These are phyloP conservation scores for Planococcus citri DNA, from an alignment of 1,140 invertebrate genomes.

Conservation along the genomic window DNA sequence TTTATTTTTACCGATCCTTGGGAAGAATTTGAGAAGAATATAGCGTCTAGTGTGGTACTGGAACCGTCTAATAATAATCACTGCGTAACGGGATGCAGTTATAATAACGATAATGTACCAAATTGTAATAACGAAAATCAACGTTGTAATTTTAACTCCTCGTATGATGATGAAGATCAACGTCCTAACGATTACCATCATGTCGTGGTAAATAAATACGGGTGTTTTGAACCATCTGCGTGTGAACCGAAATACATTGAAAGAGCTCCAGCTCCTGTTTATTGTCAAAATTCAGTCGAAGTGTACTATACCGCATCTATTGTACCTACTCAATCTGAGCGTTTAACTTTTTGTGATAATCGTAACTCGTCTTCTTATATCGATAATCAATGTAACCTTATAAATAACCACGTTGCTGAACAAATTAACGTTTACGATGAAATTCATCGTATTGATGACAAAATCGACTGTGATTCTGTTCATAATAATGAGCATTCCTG, in stretches of 20 bases:
- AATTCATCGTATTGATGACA: neutral
- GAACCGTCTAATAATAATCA: neutral
- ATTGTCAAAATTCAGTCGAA: neutral
- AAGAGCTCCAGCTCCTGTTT: neutral
- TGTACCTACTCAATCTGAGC: neutral
- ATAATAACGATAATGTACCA: neutral
- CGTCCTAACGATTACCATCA: neutral
- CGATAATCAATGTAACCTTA: neutral
- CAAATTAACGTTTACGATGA: neutral
- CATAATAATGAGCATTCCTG: neutral
- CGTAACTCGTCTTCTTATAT: neutral
- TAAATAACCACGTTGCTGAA: neutral
- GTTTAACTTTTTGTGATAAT: neutral
- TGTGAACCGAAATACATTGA: neutral
- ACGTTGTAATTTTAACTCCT: neutral
- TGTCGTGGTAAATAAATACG: neutral
- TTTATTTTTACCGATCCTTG: conserved; percentile 37
- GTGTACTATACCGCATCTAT: neutral
- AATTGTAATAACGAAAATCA: conserved; percentile 9
- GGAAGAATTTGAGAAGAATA: conserved; percentile 34
- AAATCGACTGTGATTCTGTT: neutral
- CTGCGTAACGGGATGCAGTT: neutral
- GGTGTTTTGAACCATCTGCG: neutral
- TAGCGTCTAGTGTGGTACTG: neutral
- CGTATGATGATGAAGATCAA: conserved; percentile 8